Conservation (phyloP, 1,140 invertebrate genomes). For the Plodia interpunctella region DNA sequence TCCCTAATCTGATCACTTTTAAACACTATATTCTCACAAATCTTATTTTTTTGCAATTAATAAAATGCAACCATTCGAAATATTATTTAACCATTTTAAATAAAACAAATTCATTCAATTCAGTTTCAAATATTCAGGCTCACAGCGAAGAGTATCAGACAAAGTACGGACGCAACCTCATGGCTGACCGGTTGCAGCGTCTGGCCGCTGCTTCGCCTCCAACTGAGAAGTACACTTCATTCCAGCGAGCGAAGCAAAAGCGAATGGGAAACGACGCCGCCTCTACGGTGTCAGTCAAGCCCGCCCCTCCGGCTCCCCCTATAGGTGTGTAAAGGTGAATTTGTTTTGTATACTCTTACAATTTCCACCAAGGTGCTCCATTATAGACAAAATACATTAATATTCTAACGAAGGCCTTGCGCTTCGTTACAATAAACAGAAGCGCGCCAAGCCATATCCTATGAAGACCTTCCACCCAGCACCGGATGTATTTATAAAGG, state of each 20-base stretch:
- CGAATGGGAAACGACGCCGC: slow-evolving; percentile 20
- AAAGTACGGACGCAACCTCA: slow-evolving; percentile 35
- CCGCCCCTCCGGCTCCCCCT: slow-evolving; percentile 22
- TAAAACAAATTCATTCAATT: too few species aligned
- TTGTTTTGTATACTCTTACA: slow-evolving; percentile 16
- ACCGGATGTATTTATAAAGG: too few species aligned
- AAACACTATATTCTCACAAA: too few species aligned
- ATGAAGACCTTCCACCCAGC: too few species aligned
- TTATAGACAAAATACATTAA: too few species aligned
- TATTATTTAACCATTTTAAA: too few species aligned
- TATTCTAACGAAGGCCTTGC: not conserved
- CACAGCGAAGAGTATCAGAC: slow-evolving; percentile 44
- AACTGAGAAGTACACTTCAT: slow-evolving; percentile 17
- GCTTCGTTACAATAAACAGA: too few species aligned
- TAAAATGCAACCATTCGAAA: too few species aligned
- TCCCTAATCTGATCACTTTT: too few species aligned
- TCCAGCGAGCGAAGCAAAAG: slow-evolving; percentile 21
- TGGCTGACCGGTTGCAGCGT: slow-evolving; percentile 33
- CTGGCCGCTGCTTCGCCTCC: slow-evolving; percentile 17
- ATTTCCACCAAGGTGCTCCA: too few species aligned
- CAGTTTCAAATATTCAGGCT: slow-evolving; percentile 22
- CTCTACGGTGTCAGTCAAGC: slow-evolving; percentile 17
- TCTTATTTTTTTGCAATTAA: too few species aligned
- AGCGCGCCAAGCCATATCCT: too few species aligned
- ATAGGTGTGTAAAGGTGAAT: slow-evolving; percentile 72